Percentiles rank a stretch among this genome's conserved stretches.
These are phyloP conservation scores for Montipora foliosa DNA, from an alignment of 64 coral and sea anemone species.

Conservation along the genomic window DNA sequence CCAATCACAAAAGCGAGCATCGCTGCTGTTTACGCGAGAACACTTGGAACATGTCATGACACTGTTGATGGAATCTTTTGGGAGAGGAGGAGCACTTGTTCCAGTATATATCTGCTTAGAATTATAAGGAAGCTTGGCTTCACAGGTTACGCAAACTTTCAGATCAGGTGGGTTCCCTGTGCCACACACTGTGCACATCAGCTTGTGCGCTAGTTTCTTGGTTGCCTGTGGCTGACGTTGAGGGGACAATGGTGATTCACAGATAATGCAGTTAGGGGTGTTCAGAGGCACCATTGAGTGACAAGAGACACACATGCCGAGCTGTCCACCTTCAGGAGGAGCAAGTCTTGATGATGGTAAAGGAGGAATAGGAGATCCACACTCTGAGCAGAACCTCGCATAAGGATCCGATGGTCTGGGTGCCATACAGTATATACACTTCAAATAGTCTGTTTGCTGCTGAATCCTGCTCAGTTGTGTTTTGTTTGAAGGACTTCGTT, in stretches of 20 bases:
- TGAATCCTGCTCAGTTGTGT: conserved; percentile 71
- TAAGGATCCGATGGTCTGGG: conserved; percentile 94
- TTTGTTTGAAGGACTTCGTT: conserved; percentile 58
- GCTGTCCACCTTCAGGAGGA: conserved; percentile 87
- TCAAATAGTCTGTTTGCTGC: conserved; percentile 89
- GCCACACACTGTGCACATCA: conserved; percentile 87
- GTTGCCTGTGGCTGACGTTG: conserved; percentile 89
- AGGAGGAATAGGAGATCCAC: conserved; percentile 93
- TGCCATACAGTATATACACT: conserved; percentile 97
- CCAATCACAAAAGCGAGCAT: conserved; percentile 98
- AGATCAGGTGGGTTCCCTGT: conserved; percentile 93
- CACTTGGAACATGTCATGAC: conserved; percentile 96
- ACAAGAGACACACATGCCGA: conserved; percentile 92
- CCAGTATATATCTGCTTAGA: conserved; percentile 90
- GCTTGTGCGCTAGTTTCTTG: conserved; percentile 83
- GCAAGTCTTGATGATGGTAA: conserved; percentile 79
- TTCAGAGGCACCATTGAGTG: conserved; percentile 97
- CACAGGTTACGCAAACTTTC: conserved; percentile 94
- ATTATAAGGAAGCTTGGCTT: conserved; percentile 78
- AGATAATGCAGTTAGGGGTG: conserved; percentile 87
- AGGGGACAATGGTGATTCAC: conserved; percentile 91
- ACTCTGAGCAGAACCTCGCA: conserved; percentile 90
- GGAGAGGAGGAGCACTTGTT: conserved; percentile 87
- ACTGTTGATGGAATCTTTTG: conserved; percentile 71
- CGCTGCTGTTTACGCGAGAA: conserved; percentile 90